phyloP scores from a whole-genome alignment of 1,140 invertebrate genomes.

The Reticulitermes speratus region DNA sequence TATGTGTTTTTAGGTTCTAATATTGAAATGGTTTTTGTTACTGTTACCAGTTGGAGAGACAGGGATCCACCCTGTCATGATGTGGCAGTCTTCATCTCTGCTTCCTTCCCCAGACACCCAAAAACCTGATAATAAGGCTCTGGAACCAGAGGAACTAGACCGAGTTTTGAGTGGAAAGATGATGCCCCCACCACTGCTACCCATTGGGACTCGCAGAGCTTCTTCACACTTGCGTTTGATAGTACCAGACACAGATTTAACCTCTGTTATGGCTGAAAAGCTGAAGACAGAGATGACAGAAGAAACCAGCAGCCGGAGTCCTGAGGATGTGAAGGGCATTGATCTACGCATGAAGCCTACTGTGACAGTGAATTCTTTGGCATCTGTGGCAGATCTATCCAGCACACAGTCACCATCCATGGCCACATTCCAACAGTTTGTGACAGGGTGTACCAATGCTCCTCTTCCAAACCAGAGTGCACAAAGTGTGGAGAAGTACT shows the following conservation, averaged over 20 bases:
- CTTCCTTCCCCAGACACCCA: neutral
- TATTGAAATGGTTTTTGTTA: too few species aligned
- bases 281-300: slow-evolving; percentile 71
- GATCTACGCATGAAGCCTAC: slow-evolving; percentile 57
- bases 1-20: too few species aligned
- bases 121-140: neutral
- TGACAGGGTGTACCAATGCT: slow-evolving; percentile 41
- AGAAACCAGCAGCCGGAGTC: slow-evolving; percentile 60
- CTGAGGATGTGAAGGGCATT: slow-evolving; percentile 47
- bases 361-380: slow-evolving; percentile 44
- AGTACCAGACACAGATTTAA: slow-evolving; percentile 46
- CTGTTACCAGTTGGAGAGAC: neutral
- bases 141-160: slow-evolving; percentile 1
- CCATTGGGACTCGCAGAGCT: slow-evolving; percentile 29
- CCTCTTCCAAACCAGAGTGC: slow-evolving; percentile 57
- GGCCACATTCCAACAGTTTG: slow-evolving; percentile 47
- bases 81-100: neutral
- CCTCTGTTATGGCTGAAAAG: slow-evolving; percentile 27
- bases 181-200: slow-evolving; percentile 34
- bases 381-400: slow-evolving; percentile 46
- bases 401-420: slow-evolving; percentile 42
- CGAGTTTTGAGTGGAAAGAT: slow-evolving; percentile 28
- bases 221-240: slow-evolving; percentile 50
- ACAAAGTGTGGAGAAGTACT: slow-evolving; percentile 59
- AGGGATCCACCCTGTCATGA: neutral